A percentile compares a stretch with the other conserved stretches of the same genome.
phyloP scores from a whole-genome alignment of 2,888 invertebrate genomes.

The Ceramica pisi region DNA sequence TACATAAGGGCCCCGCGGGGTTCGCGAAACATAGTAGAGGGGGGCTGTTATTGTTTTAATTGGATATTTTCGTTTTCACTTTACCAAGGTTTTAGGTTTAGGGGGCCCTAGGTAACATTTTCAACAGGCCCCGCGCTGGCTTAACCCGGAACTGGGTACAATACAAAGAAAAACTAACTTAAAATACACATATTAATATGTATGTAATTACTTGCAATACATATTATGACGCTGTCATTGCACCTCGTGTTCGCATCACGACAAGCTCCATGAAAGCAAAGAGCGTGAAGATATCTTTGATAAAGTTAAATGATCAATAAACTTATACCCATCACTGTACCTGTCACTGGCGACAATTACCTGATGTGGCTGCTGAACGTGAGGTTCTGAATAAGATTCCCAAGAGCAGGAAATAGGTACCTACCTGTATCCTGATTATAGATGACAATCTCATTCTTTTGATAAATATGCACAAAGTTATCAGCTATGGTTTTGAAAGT shows the following conservation, averaged over 20 bases:
- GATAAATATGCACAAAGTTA: not conserved
- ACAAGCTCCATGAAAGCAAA: conserved; percentile 13
- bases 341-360: not conserved
- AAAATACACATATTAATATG: too few relatives aligned
- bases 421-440: not conserved
- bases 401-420: not conserved
- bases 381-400: conserved; percentile 5
- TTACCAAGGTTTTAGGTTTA: too few relatives aligned
- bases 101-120: too few relatives aligned
- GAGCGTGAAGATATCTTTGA: conserved; percentile 41
- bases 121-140: too few relatives aligned
- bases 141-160: too few relatives aligned
- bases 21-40: too few relatives aligned
- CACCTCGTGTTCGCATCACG: conserved; percentile 11
- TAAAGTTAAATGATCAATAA: conserved; percentile 30
- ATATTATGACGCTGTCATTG: conserved; percentile 28
- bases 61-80: too few relatives aligned
- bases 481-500: not conserved
- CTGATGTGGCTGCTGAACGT: not conserved
- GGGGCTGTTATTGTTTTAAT: too few relatives aligned
- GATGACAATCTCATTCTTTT: not conserved
- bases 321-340: conserved; percentile 1
- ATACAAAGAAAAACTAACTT: too few relatives aligned
- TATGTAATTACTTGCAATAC: too few relatives aligned
- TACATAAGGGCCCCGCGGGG: too few relatives aligned